These are phyloP conservation scores for Tangachromis dhanisi DNA, from an alignment of 2,113 vertebrate genomes.

Conservation along the genomic window DNA sequence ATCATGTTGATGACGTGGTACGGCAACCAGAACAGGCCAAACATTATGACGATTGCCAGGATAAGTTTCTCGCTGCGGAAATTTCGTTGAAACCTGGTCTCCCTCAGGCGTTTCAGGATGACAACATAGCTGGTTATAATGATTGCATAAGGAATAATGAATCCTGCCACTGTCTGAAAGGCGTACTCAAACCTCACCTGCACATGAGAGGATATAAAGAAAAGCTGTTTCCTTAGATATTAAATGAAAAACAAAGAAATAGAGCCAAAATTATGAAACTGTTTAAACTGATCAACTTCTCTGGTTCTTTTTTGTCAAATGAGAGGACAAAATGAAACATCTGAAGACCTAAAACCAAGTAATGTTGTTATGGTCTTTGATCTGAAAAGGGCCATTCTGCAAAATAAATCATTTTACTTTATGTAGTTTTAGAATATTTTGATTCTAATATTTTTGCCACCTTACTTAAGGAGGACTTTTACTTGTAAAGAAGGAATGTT, in stretches of 20 bases:
- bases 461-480: background rate
- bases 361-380: background rate
- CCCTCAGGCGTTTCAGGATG: slow-evolving; percentile 72
- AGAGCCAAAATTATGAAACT: too few species aligned
- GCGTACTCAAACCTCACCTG: slow-evolving; percentile 70
- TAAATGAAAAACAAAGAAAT: too few species aligned
- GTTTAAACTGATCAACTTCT: too few species aligned
- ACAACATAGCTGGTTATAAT: slow-evolving; percentile 77
- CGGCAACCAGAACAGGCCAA: too few species aligned
- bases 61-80: slow-evolving; percentile 80
- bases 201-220: too few species aligned
- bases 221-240: too few species aligned
- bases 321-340: too few species aligned
- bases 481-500: background rate
- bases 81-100: slow-evolving; percentile 65
- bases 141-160: slow-evolving; percentile 78
- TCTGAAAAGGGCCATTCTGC: background rate
- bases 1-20: too few species aligned
- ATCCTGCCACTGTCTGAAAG: slow-evolving; percentile 76
- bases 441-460: background rate
- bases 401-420: background rate
- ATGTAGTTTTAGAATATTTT: background rate
- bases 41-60: slow-evolving; percentile 30
- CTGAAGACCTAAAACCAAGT: too few species aligned
- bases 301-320: too few species aligned